Evolutionary conservation across 1,140 invertebrate genomes (phyloP).

Genomic region (Drosophila melanogaster): Release_6_plus_ISO1_MT NC_004354.4:7035001-7035500

Average conservation of each 20-base stretch:
- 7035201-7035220: neutral
- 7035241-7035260: conserved; percentile 45
- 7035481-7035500: conserved; percentile 16
- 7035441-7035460: neutral
- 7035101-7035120: conserved; percentile 58
- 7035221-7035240: conserved; percentile 7
- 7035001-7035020: conserved; percentile 14
- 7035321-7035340: neutral
- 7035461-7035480: neutral
- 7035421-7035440: neutral
- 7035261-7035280: conserved; percentile 47
- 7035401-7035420: neutral
- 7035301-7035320: conserved; percentile 2
- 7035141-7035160: conserved; percentile 52
- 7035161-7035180: conserved; percentile 48
- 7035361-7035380: neutral
- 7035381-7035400: neutral
- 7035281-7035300: neutral
- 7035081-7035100: conserved; percentile 12
- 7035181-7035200: conserved; percentile 37
- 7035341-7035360: neutral
- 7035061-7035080: conserved; percentile 14
- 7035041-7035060: neutral
- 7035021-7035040: conserved; percentile 1
- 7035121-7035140: conserved; percentile 78